These are phyloP conservation scores for Caenorhabditis auriculariae DNA, from an alignment of 2,888 invertebrate species.

Conservation along the genomic window DNA sequence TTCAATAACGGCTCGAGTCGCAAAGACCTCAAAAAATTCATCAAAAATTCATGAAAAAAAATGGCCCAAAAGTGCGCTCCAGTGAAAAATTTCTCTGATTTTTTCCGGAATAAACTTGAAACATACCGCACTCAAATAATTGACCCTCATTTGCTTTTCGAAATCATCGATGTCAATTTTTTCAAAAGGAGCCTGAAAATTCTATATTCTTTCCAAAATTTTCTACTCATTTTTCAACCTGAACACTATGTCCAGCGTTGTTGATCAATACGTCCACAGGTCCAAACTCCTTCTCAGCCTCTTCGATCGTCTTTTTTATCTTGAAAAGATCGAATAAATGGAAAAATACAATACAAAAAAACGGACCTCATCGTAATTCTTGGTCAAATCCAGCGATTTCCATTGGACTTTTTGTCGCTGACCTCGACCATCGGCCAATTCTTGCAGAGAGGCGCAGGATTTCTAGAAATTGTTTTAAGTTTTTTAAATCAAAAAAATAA, in stretches of 20 bases:
- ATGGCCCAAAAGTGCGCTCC: neutral
- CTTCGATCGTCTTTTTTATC: constrained; percentile 66
- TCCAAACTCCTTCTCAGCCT: constrained; percentile 74
- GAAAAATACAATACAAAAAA: neutral
- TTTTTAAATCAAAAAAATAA: neutral
- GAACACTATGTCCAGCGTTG: constrained; percentile 78
- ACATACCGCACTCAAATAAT: constrained; percentile 77
- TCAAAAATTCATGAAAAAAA: too few relatives aligned
- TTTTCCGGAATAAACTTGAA: neutral
- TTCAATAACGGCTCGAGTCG: constrained; percentile 54
- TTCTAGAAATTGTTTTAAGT: constrained; percentile 45
- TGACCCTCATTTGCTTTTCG: constrained; percentile 77
- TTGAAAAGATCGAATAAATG: constrained; percentile 11
- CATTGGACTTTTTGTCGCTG: constrained; percentile 48
- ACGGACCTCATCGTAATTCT: constrained; percentile 41
- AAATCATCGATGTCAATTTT: constrained; percentile 51
- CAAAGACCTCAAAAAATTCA: constrained; percentile 40
- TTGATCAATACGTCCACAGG: constrained; percentile 87
- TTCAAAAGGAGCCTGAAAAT: constrained; percentile 51
- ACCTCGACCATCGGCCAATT: constrained; percentile 34
- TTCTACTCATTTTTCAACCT: constrained; percentile 9
- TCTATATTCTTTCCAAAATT: constrained; percentile 9
- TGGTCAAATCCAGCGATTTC: constrained; percentile 52
- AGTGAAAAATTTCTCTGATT: neutral
- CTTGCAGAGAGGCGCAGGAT: constrained; percentile 39